phyloP scores from a whole-genome alignment of 2,888 invertebrate genomes.

The Nymphalis c-album region DNA sequence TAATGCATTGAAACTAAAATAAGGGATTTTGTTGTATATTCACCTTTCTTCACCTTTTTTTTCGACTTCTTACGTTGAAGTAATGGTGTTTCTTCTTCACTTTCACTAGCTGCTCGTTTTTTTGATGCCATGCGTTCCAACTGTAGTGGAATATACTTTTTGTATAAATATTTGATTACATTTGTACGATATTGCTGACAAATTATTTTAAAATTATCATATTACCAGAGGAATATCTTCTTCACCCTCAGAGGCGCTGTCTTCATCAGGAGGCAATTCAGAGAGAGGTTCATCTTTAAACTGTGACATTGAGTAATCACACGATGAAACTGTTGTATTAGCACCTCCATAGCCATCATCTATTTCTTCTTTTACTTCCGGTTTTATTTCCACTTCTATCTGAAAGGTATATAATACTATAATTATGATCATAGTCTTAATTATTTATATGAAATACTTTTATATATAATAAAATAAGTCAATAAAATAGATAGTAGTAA shows the following conservation, averaged over 20 bases:
- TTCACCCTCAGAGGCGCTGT: constrained; percentile 75
- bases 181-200: not conserved
- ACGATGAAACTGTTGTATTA: constrained; percentile 84
- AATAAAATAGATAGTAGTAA: not conserved
- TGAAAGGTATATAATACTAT: constrained; percentile 35
- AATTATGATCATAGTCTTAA: not conserved
- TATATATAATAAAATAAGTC: not conserved
- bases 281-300: constrained; percentile 83
- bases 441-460: no score
- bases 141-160: constrained; percentile 40
- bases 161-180: not conserved
- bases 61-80: constrained; percentile 85
- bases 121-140: constrained; percentile 57
- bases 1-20: no score
- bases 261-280: constrained; percentile 73
- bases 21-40: not conserved
- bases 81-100: constrained; percentile 88
- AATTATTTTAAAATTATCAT: constrained; percentile 24
- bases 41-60: constrained; percentile 82
- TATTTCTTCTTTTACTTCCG: constrained; percentile 46
- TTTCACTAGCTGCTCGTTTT: constrained; percentile 75
- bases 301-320: constrained; percentile 87
- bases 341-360: constrained; percentile 63
- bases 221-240: constrained; percentile 89
- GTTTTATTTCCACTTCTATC: constrained; percentile 70